Evolutionary conservation across 2,888 invertebrate species (phyloP), one percentile per base, ranked within the genome.

Genomic region (Limnephilus auricula): DNA sequence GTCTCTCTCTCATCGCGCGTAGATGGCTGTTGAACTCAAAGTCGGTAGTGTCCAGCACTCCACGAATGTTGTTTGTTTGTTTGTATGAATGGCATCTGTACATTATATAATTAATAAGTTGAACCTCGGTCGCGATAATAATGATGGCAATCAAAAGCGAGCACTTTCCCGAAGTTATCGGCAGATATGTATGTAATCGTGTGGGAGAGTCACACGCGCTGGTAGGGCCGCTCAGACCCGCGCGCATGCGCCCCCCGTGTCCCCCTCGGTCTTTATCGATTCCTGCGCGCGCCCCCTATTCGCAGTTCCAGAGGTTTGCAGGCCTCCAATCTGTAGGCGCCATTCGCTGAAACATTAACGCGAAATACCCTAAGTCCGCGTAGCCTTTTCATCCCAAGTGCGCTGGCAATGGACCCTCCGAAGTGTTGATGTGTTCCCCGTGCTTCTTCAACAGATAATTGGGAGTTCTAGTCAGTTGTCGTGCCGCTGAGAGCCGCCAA

Each of bases 241-340:
- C 34, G 84, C 65, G 79, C 45, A 40, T n/a, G 90, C 90, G 90
- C 78, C 12, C 12, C 40, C 86, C 79, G 86, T 86, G 85, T 34
- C 30, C 78, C 32, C 84, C 34, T 78, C 83, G 84, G 89, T 84
- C 65, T 78, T 82, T 90, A 90, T 90, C 90, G 90, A 90, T 90
- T 86, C 85, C 79, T 65, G 90, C 92, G 92, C 90, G 92, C 90
- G 92, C 92, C 37, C 10, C 82, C 84, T 34, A 85, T n/a, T 83
- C 90, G 85, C 86, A 91, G 80, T 90, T 86, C 84, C 85, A 79
- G 89, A 37, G 88, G 84, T 79, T 90, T 87, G 87, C 87, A 86
- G 91, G 65, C 91, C 91, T 92, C 91, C 83, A 45, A 83, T 89
- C 79, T 32, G 90, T 90, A 79, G 85, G 91, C 90, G 86, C 89